A percentile compares a stretch with the other conserved stretches of the same genome.
phyloP scores from a whole-genome alignment of 2,797 vertebrate species.

The Argyrosomus regius region DNA sequence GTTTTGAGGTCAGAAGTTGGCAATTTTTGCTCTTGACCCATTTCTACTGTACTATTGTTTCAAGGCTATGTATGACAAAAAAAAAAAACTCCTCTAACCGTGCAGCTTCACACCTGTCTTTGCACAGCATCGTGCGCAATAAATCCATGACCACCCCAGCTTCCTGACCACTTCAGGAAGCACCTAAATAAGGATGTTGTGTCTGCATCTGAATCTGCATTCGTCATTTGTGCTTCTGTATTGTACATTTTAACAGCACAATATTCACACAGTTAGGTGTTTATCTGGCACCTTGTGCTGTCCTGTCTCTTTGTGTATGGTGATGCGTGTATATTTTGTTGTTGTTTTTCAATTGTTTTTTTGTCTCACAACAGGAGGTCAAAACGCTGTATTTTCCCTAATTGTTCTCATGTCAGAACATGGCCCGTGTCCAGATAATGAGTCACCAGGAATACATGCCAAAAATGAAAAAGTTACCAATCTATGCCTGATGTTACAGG shows the following conservation, averaged over 20 bases:
- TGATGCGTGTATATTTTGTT: constrained; percentile 1
- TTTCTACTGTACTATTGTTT: constrained; percentile 19
- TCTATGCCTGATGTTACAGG: not conserved
- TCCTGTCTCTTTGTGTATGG: not conserved
- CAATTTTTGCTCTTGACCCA: constrained; percentile 37
- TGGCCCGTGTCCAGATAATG: constrained; percentile 37
- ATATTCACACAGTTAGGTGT: constrained; percentile 18
- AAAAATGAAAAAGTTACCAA: constrained; percentile 27
- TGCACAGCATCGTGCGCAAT: not conserved
- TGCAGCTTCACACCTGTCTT: constrained; percentile 1
- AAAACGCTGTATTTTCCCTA: constrained; percentile 13
- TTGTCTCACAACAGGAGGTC: constrained; percentile 24
- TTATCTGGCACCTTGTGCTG: constrained; percentile 2
- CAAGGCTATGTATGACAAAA: not conserved
- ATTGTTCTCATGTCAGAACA: constrained; percentile 35
- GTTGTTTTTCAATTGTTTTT: constrained; percentile 15
- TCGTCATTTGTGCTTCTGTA: too few relatives aligned
- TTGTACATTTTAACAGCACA: constrained; percentile 11
- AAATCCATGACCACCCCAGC: not conserved
- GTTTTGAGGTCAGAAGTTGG: constrained; percentile 19
- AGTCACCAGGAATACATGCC: constrained; percentile 18
- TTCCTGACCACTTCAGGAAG: too few relatives aligned
- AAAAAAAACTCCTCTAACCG: not conserved
- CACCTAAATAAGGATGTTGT: not conserved
- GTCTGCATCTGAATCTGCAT: not conserved